Evolutionary conservation across 2,888 invertebrate species (phyloP), one percentile per base, ranked within the genome.

Genomic region (Pandemis corylana): DNA sequence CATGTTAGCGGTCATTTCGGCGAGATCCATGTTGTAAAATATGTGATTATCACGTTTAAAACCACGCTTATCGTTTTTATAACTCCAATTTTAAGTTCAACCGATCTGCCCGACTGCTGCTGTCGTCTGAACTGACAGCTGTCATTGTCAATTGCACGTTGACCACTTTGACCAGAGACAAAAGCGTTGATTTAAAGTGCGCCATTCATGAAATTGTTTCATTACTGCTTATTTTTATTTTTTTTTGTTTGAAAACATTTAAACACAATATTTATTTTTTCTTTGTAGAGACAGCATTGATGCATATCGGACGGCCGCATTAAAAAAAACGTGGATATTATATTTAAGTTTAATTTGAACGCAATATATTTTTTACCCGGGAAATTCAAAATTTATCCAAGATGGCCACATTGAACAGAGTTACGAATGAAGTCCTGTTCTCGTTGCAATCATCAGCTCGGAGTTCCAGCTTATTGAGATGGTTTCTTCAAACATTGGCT

Each of bases 401-500:
- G 20, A 85, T 84, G 83, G 77, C 81, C 42, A 64, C 81, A n/a
- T 56, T 88, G 6, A 87, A 87, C 75, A 80, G 79, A 51, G 77
- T 83, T 3, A 79, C 87, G 12, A 90, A 85, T 36, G 82, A 84
- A 51, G 82, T 88, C 15, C 80, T 91, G 49, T 83, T 81, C 20
- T 78, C 85, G 7, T 76, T 91, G 7, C 85, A 89, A 70, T 79
- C 78, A 0, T 82, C 62, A 7, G 74, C 81, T 12, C 80, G 83
- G 1, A 82, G 84, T 0, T 79, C 84, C 0, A 78, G 85, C 0
- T 77, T 88, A 62, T 80, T 89, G 75, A 83, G 84, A 68, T 85
- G 85, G 83, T n/a, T 90, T 7, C 76, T 92, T 15, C 81, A 84
- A 2, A 78, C 85, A 0, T 73, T 92, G 56, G 87, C 89, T 0